Conservation (phyloP, 2,888 invertebrate species). For the Epinotia demarniana region DNA sequence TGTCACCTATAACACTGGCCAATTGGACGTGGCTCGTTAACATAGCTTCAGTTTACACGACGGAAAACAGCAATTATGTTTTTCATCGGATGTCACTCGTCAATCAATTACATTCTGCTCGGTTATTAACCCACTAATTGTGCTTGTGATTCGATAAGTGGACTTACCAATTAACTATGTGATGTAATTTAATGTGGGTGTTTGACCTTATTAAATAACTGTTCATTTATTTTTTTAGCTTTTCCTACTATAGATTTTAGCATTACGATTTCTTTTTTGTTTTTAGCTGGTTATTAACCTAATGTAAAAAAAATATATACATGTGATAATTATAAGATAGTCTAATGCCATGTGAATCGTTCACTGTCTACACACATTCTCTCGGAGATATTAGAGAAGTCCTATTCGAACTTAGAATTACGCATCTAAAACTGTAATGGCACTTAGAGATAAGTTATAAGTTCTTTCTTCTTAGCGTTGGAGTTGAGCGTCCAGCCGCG, state of each 20-base stretch:
- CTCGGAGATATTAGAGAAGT: no score
- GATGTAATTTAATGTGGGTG: slow-evolving; percentile 15
- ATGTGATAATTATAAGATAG: no score
- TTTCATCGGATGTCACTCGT: slow-evolving; percentile 41
- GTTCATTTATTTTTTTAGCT: background rate
- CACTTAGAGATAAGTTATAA: slow-evolving; percentile 4
- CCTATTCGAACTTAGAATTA: no score
- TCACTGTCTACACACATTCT: no score
- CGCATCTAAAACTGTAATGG: background rate
- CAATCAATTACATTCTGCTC: slow-evolving; percentile 40
- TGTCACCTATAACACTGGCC: background rate
- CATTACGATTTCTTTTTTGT: background rate
- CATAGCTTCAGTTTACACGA: slow-evolving; percentile 24
- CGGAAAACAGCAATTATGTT: slow-evolving; percentile 39
- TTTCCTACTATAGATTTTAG: background rate
- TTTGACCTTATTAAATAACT: slow-evolving; percentile 16
- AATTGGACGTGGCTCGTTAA: slow-evolving; percentile 29
- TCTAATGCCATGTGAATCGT: no score
- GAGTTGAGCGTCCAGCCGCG: slow-evolving; percentile 4
- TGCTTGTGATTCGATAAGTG: slow-evolving; percentile 35
- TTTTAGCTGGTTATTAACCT: no score
- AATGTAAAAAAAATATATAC: no score
- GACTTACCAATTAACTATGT: slow-evolving; percentile 19
- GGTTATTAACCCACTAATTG: slow-evolving; percentile 37
- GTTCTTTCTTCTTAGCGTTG: background rate